phyloP scores from a whole-genome alignment of 2,113 vertebrate species.

The Dasyornis broadbenti region DNA sequence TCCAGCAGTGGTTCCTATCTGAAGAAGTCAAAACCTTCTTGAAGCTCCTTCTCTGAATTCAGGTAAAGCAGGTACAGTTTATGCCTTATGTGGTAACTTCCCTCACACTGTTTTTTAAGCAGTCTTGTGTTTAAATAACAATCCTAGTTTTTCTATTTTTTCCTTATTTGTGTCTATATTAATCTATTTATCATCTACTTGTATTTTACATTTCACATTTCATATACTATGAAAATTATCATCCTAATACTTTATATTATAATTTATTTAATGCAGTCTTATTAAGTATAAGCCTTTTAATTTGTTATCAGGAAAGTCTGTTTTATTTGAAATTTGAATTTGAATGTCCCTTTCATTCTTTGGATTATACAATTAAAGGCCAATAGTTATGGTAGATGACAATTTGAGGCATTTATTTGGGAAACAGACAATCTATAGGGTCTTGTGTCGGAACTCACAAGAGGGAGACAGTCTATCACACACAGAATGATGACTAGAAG shows the following conservation, averaged over 20 bases:
- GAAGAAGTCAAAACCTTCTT: neutral
- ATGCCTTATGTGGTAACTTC: neutral
- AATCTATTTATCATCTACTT: neutral
- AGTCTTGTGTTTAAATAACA: neutral
- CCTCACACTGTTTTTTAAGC: neutral
- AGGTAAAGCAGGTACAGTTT: neutral
- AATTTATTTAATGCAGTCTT: neutral
- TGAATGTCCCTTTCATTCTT: neutral
- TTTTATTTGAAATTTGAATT: neutral
- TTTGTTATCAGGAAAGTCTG: neutral
- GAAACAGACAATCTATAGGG: neutral
- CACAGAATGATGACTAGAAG: neutral
- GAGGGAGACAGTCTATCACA: neutral
- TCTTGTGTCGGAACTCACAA: neutral
- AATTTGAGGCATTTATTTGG: neutral
- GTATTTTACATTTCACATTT: neutral
- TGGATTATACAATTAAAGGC: neutral
- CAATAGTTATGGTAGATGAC: neutral
- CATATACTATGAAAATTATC: neutral
- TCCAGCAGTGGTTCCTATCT: neutral
- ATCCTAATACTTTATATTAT: neutral
- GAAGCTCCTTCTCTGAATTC: neutral
- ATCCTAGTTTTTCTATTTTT: neutral
- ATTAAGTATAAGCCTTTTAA: neutral
- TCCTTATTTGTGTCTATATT: neutral